Conservation (phyloP, 2,888 invertebrate species). For the Himalopsyche anomala region DNA sequence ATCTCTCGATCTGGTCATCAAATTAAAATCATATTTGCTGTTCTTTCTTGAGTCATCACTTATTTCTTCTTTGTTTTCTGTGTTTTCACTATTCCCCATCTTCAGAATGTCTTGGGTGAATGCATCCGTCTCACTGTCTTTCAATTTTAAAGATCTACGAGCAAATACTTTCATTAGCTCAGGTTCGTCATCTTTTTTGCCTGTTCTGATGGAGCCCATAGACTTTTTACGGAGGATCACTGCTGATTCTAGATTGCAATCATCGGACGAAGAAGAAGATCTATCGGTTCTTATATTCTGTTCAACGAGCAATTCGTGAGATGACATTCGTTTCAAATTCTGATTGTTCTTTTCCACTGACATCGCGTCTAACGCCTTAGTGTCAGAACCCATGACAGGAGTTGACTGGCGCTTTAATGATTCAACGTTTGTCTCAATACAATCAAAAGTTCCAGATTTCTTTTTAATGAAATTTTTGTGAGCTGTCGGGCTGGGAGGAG, state of each 20-base stretch:
- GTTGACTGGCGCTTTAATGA: slow-evolving; percentile 55
- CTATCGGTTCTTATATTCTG: slow-evolving; percentile 61
- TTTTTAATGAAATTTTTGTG: slow-evolving; percentile 63
- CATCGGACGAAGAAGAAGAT: slow-evolving; percentile 65
- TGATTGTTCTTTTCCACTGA: slow-evolving; percentile 56
- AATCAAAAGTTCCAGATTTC: slow-evolving; percentile 61
- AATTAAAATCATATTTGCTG: slow-evolving; percentile 75
- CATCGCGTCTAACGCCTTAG: slow-evolving; percentile 42
- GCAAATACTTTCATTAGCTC: slow-evolving; percentile 90
- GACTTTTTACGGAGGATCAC: slow-evolving; percentile 78
- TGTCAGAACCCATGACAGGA: slow-evolving; percentile 37
- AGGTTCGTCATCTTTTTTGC: slow-evolving; percentile 83
- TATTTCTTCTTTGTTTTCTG: slow-evolving; percentile 70
- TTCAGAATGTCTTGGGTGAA: slow-evolving; percentile 78
- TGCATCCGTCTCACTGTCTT: slow-evolving; percentile 81
- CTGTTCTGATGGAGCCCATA: slow-evolving; percentile 68
- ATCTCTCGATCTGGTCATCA: slow-evolving; percentile 79
- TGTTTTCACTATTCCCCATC: slow-evolving; percentile 67
- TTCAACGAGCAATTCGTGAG: slow-evolving; percentile 63
- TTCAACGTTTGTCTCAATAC: slow-evolving; percentile 57
- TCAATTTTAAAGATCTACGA: slow-evolving; percentile 86
- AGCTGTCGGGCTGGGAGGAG: slow-evolving; percentile 64
- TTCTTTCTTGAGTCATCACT: slow-evolving; percentile 71
- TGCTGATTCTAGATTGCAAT: slow-evolving; percentile 62
- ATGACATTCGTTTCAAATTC: slow-evolving; percentile 63